phyloP scores from a whole-genome alignment of 2,888 invertebrate genomes.

The Congeria kusceri region DNA sequence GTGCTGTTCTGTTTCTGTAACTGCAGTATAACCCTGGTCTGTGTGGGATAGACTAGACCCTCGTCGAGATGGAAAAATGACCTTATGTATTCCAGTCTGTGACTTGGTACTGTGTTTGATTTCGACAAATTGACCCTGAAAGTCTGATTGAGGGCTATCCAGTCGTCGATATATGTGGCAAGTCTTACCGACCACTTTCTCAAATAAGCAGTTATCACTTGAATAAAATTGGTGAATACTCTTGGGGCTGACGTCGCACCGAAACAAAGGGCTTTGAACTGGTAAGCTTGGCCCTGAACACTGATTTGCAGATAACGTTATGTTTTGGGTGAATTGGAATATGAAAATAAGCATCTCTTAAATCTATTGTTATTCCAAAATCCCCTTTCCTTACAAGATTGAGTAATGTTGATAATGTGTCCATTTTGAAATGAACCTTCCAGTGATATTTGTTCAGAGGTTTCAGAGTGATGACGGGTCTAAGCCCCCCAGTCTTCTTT shows the following conservation, averaged over 20 bases:
- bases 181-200: conserved; percentile 30
- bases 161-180: conserved; percentile 56
- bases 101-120: conserved; percentile 30
- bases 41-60: conserved; percentile 37
- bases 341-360: conserved; percentile 40
- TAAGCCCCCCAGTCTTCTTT: conserved; percentile 29
- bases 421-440: conserved; percentile 54
- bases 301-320: conserved; percentile 29
- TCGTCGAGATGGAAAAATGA: conserved; percentile 16
- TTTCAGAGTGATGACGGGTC: conserved; percentile 53
- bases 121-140: conserved; percentile 45
- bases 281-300: conserved; percentile 8
- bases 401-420: conserved; percentile 32
- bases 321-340: conserved; percentile 26
- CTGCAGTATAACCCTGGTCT: conserved; percentile 15
- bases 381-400: conserved; percentile 32
- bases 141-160: conserved; percentile 29
- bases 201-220: conserved; percentile 38
- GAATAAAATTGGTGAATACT: conserved; percentile 42
- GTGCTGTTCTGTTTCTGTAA: not conserved
- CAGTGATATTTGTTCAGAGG: conserved; percentile 50
- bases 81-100: conserved; percentile 33
- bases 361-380: conserved; percentile 39
- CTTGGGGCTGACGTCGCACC: conserved; percentile 31
- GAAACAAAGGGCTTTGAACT: conserved; percentile 30